These are phyloP conservation scores for Trisateles emortualis DNA, from an alignment of 2,888 invertebrate genomes.

Conservation along the genomic window DNA sequence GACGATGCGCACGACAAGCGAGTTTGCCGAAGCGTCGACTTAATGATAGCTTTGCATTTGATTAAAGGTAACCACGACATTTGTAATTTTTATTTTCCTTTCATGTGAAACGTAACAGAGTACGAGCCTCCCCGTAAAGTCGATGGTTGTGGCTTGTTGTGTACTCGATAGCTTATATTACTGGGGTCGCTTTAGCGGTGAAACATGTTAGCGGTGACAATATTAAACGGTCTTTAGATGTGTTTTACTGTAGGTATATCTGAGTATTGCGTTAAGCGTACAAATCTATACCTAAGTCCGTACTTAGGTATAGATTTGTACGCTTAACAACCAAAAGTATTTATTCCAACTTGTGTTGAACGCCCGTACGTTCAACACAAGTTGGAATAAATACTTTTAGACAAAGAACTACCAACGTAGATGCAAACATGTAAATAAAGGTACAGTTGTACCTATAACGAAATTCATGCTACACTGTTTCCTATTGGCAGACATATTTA, in stretches of 20 bases:
- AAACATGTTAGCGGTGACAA: constrained; percentile 67
- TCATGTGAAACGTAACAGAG: constrained; percentile 50
- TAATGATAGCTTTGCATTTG: constrained; percentile 85
- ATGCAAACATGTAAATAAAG: no score
- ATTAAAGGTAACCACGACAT: constrained; percentile 81
- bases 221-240: constrained; percentile 67
- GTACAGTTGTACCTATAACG: no score
- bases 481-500: no score
- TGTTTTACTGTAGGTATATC: constrained; percentile 45
- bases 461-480: no score
- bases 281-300: constrained; percentile 19
- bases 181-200: constrained; percentile 61
- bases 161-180: constrained; percentile 62
- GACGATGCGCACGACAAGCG: constrained; percentile 81
- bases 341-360: no score
- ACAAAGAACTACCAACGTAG: no score
- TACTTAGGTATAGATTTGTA: constrained; percentile 13
- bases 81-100: constrained; percentile 75
- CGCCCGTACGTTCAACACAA: no score
- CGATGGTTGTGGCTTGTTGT: constrained; percentile 58
- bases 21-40: constrained; percentile 77
- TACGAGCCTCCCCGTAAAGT: constrained; percentile 48
- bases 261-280: constrained; percentile 24
- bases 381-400: no score
- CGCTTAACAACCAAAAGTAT: no score